These are phyloP conservation scores for Adelognathus sp. DNA, from an alignment of 2,888 invertebrate species.

Conservation along the genomic window DNA sequence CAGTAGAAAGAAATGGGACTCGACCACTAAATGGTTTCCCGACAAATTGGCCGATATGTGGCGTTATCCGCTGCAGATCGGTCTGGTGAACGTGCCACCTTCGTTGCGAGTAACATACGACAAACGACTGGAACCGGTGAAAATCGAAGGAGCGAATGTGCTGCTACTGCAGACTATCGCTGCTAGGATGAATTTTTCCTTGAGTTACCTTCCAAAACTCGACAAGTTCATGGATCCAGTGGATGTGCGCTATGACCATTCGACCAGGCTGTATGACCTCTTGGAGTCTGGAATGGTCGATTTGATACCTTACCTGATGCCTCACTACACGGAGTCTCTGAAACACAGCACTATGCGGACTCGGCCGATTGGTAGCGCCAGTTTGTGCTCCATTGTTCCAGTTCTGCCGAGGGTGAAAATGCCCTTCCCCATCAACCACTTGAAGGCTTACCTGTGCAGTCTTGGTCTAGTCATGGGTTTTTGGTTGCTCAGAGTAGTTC, in stretches of 20 bases:
- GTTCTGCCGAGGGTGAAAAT: conserved; percentile 1
- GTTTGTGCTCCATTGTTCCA: conserved; percentile 57
- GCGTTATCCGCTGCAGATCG: conserved; percentile 54
- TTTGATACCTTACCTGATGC: conserved; percentile 7
- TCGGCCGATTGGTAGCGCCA: not conserved
- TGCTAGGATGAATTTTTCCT: conserved; percentile 57
- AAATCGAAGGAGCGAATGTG: conserved; percentile 26
- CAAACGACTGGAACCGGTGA: not conserved
- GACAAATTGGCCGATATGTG: conserved; percentile 61
- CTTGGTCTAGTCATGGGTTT: conserved; percentile 24
- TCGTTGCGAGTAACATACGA: conserved; percentile 14
- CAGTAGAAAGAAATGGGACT: conserved; percentile 9
- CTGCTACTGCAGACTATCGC: conserved; percentile 15
- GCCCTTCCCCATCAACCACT: not conserved
- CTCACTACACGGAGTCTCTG: conserved; percentile 21
- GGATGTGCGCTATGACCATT: rapidly evolving
- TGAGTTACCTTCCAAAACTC: conserved; percentile 16
- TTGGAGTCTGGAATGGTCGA: conserved; percentile 42
- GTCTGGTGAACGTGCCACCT: conserved; percentile 12
- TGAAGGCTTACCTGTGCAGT: conserved; percentile 11
- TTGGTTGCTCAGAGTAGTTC: not conserved
- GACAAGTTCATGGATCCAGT: rapidly evolving
- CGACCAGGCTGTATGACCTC: not conserved
- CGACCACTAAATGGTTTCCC: conserved; percentile 56
- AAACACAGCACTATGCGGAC: conserved; percentile 26